These are phyloP conservation scores for Sylvia borin DNA, from an alignment of 2,797 vertebrate species.

Conservation along the genomic window DNA sequence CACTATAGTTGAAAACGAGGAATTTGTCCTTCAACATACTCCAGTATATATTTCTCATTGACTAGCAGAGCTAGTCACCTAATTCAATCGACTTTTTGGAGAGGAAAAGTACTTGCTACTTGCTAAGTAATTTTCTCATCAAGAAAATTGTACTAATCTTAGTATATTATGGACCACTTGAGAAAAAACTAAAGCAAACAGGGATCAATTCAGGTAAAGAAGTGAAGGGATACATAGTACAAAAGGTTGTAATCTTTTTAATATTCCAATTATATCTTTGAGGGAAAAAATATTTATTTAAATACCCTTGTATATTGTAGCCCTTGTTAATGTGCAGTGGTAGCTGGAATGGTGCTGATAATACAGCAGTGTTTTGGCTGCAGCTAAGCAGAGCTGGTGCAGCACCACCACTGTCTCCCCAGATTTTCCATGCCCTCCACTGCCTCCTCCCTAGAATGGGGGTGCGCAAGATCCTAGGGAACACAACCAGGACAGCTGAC, in stretches of 20 bases:
- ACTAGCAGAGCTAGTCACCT: background rate
- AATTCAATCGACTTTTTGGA: background rate
- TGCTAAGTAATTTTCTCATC: background rate
- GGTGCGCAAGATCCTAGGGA: background rate
- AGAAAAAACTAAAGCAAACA: background rate
- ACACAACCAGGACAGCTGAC: background rate
- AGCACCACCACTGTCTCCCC: background rate
- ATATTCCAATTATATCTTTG: background rate
- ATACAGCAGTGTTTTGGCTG: background rate
- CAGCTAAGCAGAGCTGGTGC: background rate
- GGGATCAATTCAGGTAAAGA: background rate
- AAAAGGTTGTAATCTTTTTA: background rate
- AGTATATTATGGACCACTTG: background rate
- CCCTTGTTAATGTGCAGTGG: background rate
- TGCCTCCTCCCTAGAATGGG: background rate
- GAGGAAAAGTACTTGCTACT: background rate
- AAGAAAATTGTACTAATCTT: background rate
- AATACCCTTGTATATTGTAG: background rate
- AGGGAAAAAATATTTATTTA: background rate
- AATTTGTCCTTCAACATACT: background rate
- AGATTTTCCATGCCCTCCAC: background rate
- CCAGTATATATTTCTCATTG: background rate
- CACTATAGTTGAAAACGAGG: background rate
- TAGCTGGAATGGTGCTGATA: background rate
- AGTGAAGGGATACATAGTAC: background rate